Evolutionary conservation across 2,888 invertebrate genomes (phyloP).

Genomic region (Cerceris rybyensis): DNA sequence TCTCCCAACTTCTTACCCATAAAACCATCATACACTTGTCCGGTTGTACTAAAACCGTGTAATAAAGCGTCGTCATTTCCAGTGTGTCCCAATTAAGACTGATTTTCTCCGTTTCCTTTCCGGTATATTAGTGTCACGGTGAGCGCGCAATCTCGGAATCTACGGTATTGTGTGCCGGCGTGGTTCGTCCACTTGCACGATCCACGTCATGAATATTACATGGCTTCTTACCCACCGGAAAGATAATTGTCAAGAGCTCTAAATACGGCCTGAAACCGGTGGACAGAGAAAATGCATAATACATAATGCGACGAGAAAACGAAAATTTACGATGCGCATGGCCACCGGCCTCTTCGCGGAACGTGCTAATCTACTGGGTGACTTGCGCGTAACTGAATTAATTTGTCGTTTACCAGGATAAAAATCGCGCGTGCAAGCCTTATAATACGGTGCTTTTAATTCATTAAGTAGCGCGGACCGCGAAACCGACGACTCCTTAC

Average conservation of each 20-base stretch:
- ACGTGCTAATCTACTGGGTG: constrained; percentile 53
- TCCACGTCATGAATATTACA: constrained; percentile 80
- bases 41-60: constrained; percentile 33
- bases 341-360: constrained; percentile 40
- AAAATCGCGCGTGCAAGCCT: not conserved
- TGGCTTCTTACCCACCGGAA: constrained; percentile 81
- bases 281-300: constrained; percentile 80
- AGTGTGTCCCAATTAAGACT: constrained; percentile 79
- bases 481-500: too few relatives aligned
- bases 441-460: not conserved
- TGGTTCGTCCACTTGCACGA: constrained; percentile 72
- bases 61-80: constrained; percentile 73
- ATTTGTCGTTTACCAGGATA: constrained; percentile 14
- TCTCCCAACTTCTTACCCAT: not conserved
- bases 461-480: not conserved
- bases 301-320: constrained; percentile 76
- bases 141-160: constrained; percentile 80
- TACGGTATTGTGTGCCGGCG: constrained; percentile 75
- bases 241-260: constrained; percentile 81
- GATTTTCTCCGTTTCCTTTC: constrained; percentile 80
- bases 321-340: constrained; percentile 74
- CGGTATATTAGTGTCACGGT: constrained; percentile 80
- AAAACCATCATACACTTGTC: constrained; percentile 8
- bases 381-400: constrained; percentile 44
- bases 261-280: constrained; percentile 76